Evolutionary conservation across 92 coral and sea anemone genomes (phyloP).

Genomic region (Heliopora coerulea): DNA sequence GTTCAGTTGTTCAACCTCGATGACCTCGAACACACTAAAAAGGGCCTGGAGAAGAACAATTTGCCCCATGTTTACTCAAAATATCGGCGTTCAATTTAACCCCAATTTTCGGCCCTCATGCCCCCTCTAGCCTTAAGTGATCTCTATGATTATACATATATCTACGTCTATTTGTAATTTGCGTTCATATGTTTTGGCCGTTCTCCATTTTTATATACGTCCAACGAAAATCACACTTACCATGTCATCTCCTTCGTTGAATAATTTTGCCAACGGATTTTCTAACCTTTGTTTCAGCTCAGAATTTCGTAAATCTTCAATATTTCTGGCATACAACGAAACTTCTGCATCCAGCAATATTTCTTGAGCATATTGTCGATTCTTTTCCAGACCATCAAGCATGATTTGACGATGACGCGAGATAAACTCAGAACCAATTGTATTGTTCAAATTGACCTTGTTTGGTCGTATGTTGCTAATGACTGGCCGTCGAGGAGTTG

Average conservation of each 20-base stretch:
- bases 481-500: constrained; percentile 4
- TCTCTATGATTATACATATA: no score
- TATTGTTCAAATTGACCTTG: constrained; percentile 31
- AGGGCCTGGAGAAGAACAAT: no score
- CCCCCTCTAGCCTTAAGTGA: no score
- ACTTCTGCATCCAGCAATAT: constrained; percentile 70
- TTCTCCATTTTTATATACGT: no score
- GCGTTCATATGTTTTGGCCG: no score
- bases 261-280: constrained; percentile 65
- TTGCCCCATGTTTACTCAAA: no score
- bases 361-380: constrained; percentile 48
- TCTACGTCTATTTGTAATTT: no score
- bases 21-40: no score
- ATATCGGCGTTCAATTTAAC: no score
- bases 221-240: constrained; percentile 45
- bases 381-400: constrained; percentile 8
- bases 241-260: constrained; percentile 63
- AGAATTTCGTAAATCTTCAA: constrained; percentile 30
- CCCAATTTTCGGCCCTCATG: no score
- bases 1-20: no score
- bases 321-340: constrained; percentile 49
- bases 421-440: constrained; percentile 13
- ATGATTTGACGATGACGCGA: constrained; percentile 41
- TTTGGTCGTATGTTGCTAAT: not conserved
- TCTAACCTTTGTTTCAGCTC: constrained; percentile 34